phyloP scores from a whole-genome alignment of 2,888 invertebrate genomes.

The Drosophila demipolita region DNA sequence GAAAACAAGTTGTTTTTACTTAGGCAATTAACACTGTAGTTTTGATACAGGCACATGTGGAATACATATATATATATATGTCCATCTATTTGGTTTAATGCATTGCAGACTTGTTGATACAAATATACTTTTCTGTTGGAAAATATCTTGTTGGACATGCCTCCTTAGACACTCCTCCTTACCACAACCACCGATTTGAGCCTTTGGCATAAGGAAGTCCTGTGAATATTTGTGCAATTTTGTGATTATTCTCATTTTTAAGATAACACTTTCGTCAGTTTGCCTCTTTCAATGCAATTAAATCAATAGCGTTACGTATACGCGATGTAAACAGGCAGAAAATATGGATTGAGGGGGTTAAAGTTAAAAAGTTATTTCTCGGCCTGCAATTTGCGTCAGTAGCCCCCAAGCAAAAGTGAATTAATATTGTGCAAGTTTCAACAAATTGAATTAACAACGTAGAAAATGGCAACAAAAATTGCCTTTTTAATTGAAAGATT shows the following conservation, averaged over 20 bases:
- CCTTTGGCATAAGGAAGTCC: background rate
- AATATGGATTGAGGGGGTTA: background rate
- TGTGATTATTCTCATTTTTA: slow-evolving; percentile 26
- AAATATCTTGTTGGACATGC: slow-evolving; percentile 3
- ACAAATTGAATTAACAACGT: slow-evolving; percentile 65
- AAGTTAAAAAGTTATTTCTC: background rate
- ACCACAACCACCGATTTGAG: too few species aligned
- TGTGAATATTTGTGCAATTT: slow-evolving; percentile 26
- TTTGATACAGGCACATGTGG: background rate
- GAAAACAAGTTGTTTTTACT: too few species aligned
- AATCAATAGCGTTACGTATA: slow-evolving; percentile 67
- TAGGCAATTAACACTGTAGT: background rate
- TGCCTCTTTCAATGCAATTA: slow-evolving; percentile 52
- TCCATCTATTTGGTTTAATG: background rate
- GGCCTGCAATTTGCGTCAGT: slow-evolving; percentile 47
- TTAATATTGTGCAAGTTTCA: slow-evolving; percentile 55
- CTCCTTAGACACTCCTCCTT: background rate
- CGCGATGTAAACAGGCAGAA: slow-evolving; percentile 45
- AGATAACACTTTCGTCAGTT: slow-evolving; percentile 12
- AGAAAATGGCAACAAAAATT: slow-evolving; percentile 63
- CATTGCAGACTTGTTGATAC: slow-evolving; percentile 5
- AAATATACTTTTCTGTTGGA: background rate
- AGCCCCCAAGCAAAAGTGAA: slow-evolving; percentile 50
- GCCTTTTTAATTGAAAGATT: slow-evolving; percentile 73
- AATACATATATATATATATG: background rate